Conservation (phyloP, 2,888 invertebrate genomes). For the Nemotelus nigrinus region DNA sequence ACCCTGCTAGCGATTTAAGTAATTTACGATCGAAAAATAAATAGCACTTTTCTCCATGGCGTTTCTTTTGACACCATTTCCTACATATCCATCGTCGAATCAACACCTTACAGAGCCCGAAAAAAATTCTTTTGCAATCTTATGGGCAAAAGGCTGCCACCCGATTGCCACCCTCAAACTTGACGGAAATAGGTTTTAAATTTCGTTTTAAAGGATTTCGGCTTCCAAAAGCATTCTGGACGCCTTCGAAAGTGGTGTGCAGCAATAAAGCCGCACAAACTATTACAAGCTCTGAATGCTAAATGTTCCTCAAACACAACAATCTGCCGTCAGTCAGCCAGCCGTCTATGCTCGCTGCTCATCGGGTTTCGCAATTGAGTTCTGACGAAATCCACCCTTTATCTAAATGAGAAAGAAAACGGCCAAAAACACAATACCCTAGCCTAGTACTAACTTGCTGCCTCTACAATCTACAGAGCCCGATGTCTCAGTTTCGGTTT, state of each 20-base stretch:
- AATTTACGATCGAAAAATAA: constrained; percentile 43
- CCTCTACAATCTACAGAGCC: too few species aligned
- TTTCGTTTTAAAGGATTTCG: constrained; percentile 45
- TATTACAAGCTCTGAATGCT: constrained; percentile 46
- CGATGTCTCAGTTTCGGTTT: not conserved
- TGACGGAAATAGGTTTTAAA: constrained; percentile 1
- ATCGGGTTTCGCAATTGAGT: constrained; percentile 7
- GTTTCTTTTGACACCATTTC: too few species aligned
- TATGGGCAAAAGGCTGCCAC: not conserved
- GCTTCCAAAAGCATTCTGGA: constrained; percentile 32
- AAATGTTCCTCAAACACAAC: constrained; percentile 32
- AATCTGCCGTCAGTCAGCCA: constrained; percentile 1
- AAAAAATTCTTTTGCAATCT: too few species aligned
- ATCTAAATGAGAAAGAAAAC: constrained; percentile 33
- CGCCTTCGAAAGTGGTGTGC: constrained; percentile 22
- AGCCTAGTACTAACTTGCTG: not conserved
- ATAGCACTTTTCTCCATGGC: constrained; percentile 1
- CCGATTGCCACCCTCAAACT: not conserved
- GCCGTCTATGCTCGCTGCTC: not conserved
- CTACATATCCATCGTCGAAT: too few species aligned
- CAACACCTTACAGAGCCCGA: too few species aligned
- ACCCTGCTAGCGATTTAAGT: constrained; percentile 21
- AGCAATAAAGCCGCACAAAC: constrained; percentile 47
- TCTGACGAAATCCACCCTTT: constrained; percentile 30
- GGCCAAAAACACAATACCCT: constrained; percentile 22